phyloP scores from a whole-genome alignment of 2,888 invertebrate genomes.

The Drosophila aldrichi region DNA sequence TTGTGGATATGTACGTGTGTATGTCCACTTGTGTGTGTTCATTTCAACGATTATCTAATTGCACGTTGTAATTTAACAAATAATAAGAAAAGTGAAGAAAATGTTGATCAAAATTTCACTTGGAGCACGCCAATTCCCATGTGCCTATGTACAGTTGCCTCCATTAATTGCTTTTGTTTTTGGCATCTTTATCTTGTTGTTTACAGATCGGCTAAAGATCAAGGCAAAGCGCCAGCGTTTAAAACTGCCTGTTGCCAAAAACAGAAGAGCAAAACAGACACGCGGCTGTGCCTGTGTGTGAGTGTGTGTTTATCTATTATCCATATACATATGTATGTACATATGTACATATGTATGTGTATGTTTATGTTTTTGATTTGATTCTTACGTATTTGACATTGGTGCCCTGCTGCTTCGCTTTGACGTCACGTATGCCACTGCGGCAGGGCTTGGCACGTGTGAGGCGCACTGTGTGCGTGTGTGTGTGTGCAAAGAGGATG shows the following conservation, averaged over 20 bases:
- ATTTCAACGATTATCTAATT: slow-evolving; percentile 39
- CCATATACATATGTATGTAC: background rate
- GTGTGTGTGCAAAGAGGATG: background rate
- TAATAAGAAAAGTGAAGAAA: slow-evolving; percentile 5
- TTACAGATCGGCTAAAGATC: slow-evolving; percentile 42
- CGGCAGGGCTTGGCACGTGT: background rate
- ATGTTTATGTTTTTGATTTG: slow-evolving; percentile 1
- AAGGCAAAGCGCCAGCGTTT: slow-evolving; percentile 37
- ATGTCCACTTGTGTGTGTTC: slow-evolving; percentile 1
- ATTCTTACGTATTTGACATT: slow-evolving; percentile 11
- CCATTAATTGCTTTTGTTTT: slow-evolving; percentile 18
- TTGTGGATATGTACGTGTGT: background rate
- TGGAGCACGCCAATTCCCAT: slow-evolving; percentile 22
- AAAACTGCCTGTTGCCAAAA: slow-evolving; percentile 44
- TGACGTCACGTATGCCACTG: slow-evolving; percentile 47
- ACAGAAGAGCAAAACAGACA: slow-evolving; percentile 24
- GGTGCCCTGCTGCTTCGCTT: slow-evolving; percentile 29
- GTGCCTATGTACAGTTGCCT: slow-evolving; percentile 15
- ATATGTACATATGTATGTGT: background rate
- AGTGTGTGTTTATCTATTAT: background rate
- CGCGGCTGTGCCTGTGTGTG: background rate
- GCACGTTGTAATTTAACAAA: slow-evolving; percentile 30
- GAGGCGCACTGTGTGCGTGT: background rate
- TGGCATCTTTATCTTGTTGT: slow-evolving; percentile 39
- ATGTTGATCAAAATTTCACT: slow-evolving; percentile 11